Percentiles rank a stretch among this genome's conserved stretches.
Conservation (phyloP, 1,140 invertebrate genomes). For the Cydia fagiglandana region DNA sequence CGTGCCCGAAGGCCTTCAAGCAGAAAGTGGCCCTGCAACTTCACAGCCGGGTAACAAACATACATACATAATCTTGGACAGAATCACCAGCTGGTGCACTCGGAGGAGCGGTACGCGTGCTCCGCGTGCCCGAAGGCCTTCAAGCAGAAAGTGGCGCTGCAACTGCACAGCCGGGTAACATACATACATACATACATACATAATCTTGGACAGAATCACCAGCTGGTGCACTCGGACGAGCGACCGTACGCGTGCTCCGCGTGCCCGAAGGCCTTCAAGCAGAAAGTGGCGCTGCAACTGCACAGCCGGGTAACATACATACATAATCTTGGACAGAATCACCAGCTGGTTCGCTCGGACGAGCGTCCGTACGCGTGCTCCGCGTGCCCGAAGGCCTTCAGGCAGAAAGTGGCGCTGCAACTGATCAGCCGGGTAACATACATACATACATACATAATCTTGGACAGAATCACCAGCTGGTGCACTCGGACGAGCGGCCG, state of each 20-base stretch:
- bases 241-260: neutral
- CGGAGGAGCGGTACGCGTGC: too few species aligned
- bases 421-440: constrained; percentile 3
- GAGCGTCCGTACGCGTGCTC: neutral
- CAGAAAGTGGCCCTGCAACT: too few species aligned
- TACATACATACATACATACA: too few species aligned
- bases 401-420: constrained; percentile 15
- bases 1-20: too few species aligned
- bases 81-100: too few species aligned
- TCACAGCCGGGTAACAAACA: too few species aligned
- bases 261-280: constrained; percentile 20
- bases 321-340: neutral
- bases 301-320: constrained; percentile 1
- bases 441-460: too few species aligned
- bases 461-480: neutral
- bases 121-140: too few species aligned
- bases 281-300: constrained; percentile 21
- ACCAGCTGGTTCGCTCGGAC: constrained; percentile 1
- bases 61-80: too few species aligned
- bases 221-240: constrained; percentile 2
- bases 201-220: neutral
- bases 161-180: too few species aligned
- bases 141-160: too few species aligned
- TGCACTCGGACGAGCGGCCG: constrained; percentile 1
- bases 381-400: constrained; percentile 17